phyloP scores from a whole-genome alignment of 2,113 vertebrate genomes.

The Charadrius vociferus region DNA sequence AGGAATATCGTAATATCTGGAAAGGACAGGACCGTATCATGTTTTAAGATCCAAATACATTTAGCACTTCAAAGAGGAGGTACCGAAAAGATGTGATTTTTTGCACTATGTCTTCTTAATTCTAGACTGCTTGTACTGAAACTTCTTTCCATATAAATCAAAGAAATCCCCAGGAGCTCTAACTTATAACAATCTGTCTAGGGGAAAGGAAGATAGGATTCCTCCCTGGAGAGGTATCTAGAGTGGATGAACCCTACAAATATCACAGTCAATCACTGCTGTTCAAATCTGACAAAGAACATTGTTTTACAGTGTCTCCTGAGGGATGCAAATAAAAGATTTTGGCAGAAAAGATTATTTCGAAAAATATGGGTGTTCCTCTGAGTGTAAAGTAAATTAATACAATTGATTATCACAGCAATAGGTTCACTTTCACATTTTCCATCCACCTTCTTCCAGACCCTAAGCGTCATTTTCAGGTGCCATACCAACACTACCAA shows the following conservation, averaged over 20 bases:
- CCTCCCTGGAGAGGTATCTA: neutral
- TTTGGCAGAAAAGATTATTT: neutral
- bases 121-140: neutral
- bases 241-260: neutral
- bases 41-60: neutral
- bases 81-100: neutral
- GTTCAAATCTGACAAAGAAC: neutral
- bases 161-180: slow-evolving; percentile 9
- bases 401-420: neutral
- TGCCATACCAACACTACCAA: neutral
- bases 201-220: neutral
- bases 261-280: neutral
- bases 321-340: neutral
- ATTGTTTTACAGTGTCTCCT: neutral
- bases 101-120: neutral
- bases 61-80: slow-evolving; percentile 15
- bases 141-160: slow-evolving; percentile 1
- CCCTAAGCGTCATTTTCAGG: neutral
- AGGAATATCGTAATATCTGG: neutral
- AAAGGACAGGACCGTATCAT: neutral
- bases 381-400: neutral
- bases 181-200: slow-evolving; percentile 14
- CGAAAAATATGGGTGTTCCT: neutral
- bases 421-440: neutral
- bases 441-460: neutral